Evolutionary conservation across 2,888 invertebrate genomes (phyloP).

Genomic region (Thymelicus lineola): DNA sequence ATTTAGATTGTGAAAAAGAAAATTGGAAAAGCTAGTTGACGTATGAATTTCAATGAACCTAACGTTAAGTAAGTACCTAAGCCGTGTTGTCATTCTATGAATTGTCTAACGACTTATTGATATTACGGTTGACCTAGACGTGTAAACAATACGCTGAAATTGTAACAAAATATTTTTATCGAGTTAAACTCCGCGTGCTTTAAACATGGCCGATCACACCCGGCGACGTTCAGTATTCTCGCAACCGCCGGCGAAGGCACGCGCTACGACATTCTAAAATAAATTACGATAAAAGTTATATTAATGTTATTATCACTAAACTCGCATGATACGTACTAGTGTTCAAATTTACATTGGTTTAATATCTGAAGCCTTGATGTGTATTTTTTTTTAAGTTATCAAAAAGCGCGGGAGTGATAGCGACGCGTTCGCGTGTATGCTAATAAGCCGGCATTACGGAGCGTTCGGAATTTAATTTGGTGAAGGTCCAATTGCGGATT

Average conservation of each 20-base stretch:
- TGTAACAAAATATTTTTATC: conserved; percentile 66
- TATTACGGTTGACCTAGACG: conserved; percentile 46
- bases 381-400: conserved; percentile 46
- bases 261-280: conserved; percentile 57
- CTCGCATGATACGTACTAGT: conserved; percentile 34
- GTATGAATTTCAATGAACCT: background rate
- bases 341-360: conserved; percentile 38
- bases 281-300: conserved; percentile 42
- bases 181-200: conserved; percentile 67
- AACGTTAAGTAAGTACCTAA: conserved; percentile 15
- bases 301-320: conserved; percentile 47
- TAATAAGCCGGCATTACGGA: conserved; percentile 62
- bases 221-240: conserved; percentile 69
- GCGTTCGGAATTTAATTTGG: conserved; percentile 65
- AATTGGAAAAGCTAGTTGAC: background rate
- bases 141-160: conserved; percentile 65
- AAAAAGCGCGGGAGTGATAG: conserved; percentile 63
- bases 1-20: background rate
- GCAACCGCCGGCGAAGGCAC: conserved; percentile 69
- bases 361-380: conserved; percentile 47
- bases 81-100: background rate
- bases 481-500: conserved; percentile 70
- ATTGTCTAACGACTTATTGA: conserved; percentile 10
- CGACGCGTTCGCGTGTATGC: conserved; percentile 61
- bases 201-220: conserved; percentile 72